Conservation (phyloP, 2,113 vertebrate species). For the Crotalus viridis region DNA sequence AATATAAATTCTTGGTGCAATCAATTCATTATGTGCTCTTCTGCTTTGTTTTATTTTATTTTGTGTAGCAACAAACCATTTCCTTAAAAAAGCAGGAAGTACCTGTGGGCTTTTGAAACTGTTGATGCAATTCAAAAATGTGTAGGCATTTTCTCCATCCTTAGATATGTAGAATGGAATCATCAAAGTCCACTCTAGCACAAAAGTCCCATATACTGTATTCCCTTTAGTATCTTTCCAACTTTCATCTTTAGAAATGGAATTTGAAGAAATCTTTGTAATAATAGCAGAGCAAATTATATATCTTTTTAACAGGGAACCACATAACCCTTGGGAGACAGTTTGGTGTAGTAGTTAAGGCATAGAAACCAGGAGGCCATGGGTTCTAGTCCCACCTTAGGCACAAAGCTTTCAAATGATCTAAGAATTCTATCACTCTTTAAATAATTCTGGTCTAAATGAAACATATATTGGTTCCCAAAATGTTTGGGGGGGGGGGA, state of each 20-base stretch:
- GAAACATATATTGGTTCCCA: neutral
- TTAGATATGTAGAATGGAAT: neutral
- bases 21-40: neutral
- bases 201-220: neutral
- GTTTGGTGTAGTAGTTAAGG: neutral
- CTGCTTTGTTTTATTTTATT: neutral
- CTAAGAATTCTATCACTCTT: neutral
- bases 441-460: neutral
- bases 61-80: constrained; percentile 1
- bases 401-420: neutral
- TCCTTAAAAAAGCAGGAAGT: constrained; percentile 43
- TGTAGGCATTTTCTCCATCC: neutral
- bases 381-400: neutral
- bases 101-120: neutral
- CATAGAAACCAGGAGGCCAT: neutral
- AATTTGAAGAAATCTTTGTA: constrained; percentile 39
- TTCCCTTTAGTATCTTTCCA: constrained; percentile 14
- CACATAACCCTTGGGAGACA: neutral
- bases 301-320: constrained; percentile 33
- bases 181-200: neutral
- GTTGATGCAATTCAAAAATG: neutral
- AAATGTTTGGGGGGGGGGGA: neutral
- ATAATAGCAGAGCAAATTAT: constrained; percentile 20
- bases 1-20: constrained; percentile 30
- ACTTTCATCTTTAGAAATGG: accelerated